phyloP scores from a whole-genome alignment of 1,140 invertebrate species.

The Nautilus pompilius region DNA sequence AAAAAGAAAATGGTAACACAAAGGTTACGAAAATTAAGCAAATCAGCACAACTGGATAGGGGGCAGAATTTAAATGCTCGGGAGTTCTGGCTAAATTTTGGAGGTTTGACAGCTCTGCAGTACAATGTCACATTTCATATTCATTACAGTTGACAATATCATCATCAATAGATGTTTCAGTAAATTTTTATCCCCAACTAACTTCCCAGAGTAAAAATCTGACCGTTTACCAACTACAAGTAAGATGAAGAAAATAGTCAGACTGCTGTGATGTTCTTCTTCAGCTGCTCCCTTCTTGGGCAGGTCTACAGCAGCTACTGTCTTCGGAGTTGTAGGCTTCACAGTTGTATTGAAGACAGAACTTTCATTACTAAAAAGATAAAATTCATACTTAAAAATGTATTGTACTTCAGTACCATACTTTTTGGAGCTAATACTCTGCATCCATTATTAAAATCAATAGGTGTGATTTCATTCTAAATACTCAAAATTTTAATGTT shows the following conservation, averaged over 20 bases:
- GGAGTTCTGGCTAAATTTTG: neutral
- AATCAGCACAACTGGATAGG: too few species aligned
- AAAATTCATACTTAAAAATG: too few species aligned
- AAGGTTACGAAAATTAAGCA: too few species aligned
- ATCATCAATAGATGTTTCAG: neutral
- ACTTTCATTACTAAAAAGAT: too few species aligned
- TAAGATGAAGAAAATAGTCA: constrained; percentile 95
- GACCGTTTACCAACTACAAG: constrained; percentile 70
- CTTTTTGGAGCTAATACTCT: too few species aligned
- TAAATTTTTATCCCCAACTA: neutral
- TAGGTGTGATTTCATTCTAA: too few species aligned
- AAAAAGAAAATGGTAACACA: too few species aligned
- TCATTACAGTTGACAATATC: neutral
- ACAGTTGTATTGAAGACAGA: too few species aligned
- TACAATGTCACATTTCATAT: neutral
- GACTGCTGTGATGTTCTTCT: constrained; percentile 90
- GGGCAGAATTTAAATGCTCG: neutral
- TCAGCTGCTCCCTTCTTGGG: constrained; percentile 42
- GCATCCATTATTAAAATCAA: too few species aligned
- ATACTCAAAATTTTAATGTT: too few species aligned
- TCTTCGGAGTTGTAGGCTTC: constrained; percentile 7
- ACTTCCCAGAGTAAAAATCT: neutral
- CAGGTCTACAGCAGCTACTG: constrained; percentile 18
- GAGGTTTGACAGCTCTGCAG: neutral
- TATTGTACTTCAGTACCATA: too few species aligned